Base-by-base conservation (phyloP, 2,113 vertebrate genomes). In the Solenodon paradoxus region DNA sequence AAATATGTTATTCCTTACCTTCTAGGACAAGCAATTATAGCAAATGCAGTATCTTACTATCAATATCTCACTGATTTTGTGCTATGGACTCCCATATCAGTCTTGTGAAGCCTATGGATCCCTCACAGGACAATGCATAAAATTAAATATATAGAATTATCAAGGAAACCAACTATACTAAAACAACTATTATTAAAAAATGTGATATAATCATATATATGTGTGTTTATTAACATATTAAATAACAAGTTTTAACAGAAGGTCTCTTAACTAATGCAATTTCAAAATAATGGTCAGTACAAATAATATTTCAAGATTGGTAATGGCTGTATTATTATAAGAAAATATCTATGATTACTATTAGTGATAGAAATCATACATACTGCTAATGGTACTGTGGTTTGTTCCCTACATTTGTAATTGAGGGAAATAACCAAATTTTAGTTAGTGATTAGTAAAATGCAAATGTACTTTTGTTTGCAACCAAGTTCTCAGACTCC, bases 361-460 rank as follows among this genome's bases (percentile, higher is more conserved):
- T 81, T 92, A 77, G 71, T 78, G 61, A 75, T 61, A 66, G n/a
- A 95, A 90, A 35, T 80, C 66, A 82, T 40, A 91, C 68, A 51
- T 51, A 77, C 38, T 57, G 35, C 51, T 75, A 69, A 75, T 57
- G 84, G n/a, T 79, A 57, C 24, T 88, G 30, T 71, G 22, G 59
- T 81, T 89, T 89, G 47, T 72, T 82, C 28, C 42, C 51, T 77
- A 49, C n/a, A 63, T 93, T 82, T 19, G 20, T 66, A 92, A 89
- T 57, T 74, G 9, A 82, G 78, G 47, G 47, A 86, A 92, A 94
- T n/a, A 84, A 40, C 63, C 95, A 92, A 61, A 75, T 90, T 92
- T 92, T 47, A 84, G n/a, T 88, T 90, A 79, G 42, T 96, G 24
- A 71, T 88, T 68, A 82, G 28, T 74, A 66, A 96, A 95, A 79